These are phyloP conservation scores for Eupithecia exiguata DNA, from an alignment of 2,888 invertebrate species.

Conservation along the genomic window DNA sequence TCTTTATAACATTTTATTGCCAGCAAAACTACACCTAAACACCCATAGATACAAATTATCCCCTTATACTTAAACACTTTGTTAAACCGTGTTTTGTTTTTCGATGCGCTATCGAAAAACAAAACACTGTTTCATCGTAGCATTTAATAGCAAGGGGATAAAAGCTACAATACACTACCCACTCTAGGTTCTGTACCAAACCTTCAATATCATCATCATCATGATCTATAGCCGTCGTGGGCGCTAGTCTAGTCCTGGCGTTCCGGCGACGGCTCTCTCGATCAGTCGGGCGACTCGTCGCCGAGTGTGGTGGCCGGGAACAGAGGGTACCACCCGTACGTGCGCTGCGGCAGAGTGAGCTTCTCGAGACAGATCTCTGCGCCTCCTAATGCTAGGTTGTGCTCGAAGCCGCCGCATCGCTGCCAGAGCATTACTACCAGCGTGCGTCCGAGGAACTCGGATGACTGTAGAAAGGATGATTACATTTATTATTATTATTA, in stretches of 20 bases:
- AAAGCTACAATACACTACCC: conserved; percentile 21
- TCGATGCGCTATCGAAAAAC: background rate
- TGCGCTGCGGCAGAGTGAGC: conserved; percentile 90
- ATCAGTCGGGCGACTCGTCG: conserved; percentile 83
- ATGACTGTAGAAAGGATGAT: conserved; percentile 74
- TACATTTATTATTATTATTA: background rate
- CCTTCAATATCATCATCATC: conserved; percentile 43
- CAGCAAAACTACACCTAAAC: conserved; percentile 31
- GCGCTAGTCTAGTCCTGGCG: conserved; percentile 67
- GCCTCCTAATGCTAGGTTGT: conserved; percentile 91
- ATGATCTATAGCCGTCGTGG: conserved; percentile 63
- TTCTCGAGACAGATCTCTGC: conserved; percentile 93
- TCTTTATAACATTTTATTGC: conserved; percentile 22
- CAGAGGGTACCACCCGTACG: conserved; percentile 95
- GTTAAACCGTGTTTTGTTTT: background rate
- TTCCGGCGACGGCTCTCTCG: conserved; percentile 82
- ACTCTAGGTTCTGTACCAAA: conserved; percentile 29
- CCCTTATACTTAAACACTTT: background rate
- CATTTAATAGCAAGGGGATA: background rate
- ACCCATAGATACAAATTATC: conserved; percentile 23
- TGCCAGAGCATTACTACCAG: conserved; percentile 97
- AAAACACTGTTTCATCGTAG: background rate
- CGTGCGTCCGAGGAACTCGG: conserved; percentile 90
- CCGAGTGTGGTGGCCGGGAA: conserved; percentile 94
- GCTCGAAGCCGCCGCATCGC: conserved; percentile 93